Evolutionary conservation across 1,140 invertebrate genomes (phyloP).

Genomic region (Diabrotica undecimpunctata): DNA sequence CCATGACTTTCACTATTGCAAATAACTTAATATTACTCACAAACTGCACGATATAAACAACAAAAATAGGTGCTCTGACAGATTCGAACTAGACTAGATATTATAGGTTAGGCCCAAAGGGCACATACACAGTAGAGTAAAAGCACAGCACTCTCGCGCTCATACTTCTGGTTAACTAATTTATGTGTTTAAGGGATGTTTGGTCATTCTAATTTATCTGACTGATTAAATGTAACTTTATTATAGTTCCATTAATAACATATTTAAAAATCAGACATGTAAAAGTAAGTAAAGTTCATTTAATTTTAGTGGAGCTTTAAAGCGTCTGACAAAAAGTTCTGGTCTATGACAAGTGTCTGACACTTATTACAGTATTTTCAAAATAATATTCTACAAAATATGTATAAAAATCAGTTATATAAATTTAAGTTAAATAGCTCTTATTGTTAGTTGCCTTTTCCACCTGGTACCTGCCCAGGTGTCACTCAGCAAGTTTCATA

Average conservation of each 20-base stretch:
- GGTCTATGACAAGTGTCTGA: too few relatives aligned
- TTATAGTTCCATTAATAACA: too few relatives aligned
- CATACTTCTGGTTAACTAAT: slow-evolving; percentile 8
- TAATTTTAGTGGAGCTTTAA: too few relatives aligned
- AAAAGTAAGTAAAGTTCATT: too few relatives aligned
- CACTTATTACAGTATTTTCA: too few relatives aligned
- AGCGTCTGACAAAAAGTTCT: too few relatives aligned
- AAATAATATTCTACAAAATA: too few relatives aligned
- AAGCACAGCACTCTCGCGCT: slow-evolving; percentile 15
- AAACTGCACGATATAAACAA: slow-evolving; percentile 13
- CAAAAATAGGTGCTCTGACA: slow-evolving; percentile 14
- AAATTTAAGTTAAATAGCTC: background rate
- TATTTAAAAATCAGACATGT: too few relatives aligned
- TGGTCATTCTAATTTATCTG: slow-evolving; percentile 14
- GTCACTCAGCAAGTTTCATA: background rate
- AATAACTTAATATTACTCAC: too few relatives aligned
- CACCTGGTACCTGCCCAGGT: background rate
- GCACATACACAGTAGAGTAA: slow-evolving; percentile 6
- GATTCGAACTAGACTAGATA: slow-evolving; percentile 9
- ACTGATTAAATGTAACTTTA: too few relatives aligned
- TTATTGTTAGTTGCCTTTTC: background rate
- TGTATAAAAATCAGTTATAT: too few relatives aligned
- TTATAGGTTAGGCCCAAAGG: background rate
- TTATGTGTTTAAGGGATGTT: slow-evolving; percentile 14
- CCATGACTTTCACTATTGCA: too few relatives aligned